Evolutionary conservation across 2,888 invertebrate genomes (phyloP).

Genomic region (Apodemia hepburni): DNA sequence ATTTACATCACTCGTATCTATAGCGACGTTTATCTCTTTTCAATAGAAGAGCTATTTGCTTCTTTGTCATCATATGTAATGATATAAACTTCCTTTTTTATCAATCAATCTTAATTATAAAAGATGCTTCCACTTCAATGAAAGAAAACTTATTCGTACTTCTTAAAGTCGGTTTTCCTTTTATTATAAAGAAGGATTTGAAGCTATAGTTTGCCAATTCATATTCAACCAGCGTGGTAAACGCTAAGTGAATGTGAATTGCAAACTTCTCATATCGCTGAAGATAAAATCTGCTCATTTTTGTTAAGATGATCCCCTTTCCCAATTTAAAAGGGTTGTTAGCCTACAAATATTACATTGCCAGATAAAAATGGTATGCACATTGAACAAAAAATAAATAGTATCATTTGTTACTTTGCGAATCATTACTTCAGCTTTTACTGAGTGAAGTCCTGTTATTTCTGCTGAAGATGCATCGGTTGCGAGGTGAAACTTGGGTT

Average conservation of each 20-base stretch:
- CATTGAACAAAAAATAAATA: too few species aligned
- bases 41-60: too few species aligned
- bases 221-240: constrained; percentile 1
- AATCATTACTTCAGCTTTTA: too few species aligned
- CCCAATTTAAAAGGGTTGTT: background rate
- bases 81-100: background rate
- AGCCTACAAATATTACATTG: background rate
- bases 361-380: background rate
- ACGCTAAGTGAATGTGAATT: constrained; percentile 11
- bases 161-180: background rate
- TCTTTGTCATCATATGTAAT: too few species aligned
- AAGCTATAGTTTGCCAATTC: constrained; percentile 8
- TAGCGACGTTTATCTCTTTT: too few species aligned
- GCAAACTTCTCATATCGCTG: constrained; percentile 1
- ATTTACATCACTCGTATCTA: too few species aligned
- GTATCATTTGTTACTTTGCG: too few species aligned
- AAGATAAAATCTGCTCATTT: constrained; percentile 11
- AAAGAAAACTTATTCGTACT: background rate
- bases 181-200: background rate
- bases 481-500: too few species aligned
- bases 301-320: constrained; percentile 1
- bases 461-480: too few species aligned
- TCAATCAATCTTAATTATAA: background rate
- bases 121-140: background rate
- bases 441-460: too few species aligned